phyloP scores from a whole-genome alignment of 1,140 invertebrate species.

The Aphidius ervi region DNA sequence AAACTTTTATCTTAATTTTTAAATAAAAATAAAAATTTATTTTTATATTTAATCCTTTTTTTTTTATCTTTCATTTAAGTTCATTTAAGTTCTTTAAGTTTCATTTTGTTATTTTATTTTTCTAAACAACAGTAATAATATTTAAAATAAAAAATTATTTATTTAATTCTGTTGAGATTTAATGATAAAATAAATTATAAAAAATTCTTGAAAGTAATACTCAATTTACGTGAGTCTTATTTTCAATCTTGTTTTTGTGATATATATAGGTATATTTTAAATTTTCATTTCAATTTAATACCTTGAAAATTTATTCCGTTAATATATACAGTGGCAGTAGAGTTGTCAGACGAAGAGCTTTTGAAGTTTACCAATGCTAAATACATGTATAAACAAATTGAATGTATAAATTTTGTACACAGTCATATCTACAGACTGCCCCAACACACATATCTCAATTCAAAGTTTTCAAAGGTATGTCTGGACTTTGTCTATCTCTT shows the following conservation, averaged over 20 bases:
- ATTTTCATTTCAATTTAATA: conserved; percentile 13
- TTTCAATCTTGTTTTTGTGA: conserved; percentile 5
- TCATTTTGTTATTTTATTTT: no score
- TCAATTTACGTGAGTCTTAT: not conserved
- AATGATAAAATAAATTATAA: no score
- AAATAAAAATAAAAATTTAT: no score
- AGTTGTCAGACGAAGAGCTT: conserved; percentile 9
- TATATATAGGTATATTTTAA: conserved; percentile 2
- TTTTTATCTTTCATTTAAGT: no score
- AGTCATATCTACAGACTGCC: conserved; percentile 1
- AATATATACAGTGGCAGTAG: conserved; percentile 2
- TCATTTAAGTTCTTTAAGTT: no score
- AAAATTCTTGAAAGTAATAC: no score
- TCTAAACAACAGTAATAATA: no score
- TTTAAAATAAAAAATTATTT: no score
- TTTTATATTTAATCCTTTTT: no score
- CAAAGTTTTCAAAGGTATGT: conserved; percentile 18
- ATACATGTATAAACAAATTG: conserved; percentile 10
- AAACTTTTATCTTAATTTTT: no score
- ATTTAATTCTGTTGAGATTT: no score
- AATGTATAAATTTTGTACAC: conserved; percentile 6
- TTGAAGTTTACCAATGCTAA: conserved; percentile 9
- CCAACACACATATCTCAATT: conserved; percentile 8
- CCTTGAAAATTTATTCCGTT: conserved; percentile 13
- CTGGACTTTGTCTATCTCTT: not conserved